Percentiles rank a stretch among this genome's conserved stretches.
phyloP scores from a whole-genome alignment of 2,113 vertebrate species.

The Neopipo cinnamomea region DNA sequence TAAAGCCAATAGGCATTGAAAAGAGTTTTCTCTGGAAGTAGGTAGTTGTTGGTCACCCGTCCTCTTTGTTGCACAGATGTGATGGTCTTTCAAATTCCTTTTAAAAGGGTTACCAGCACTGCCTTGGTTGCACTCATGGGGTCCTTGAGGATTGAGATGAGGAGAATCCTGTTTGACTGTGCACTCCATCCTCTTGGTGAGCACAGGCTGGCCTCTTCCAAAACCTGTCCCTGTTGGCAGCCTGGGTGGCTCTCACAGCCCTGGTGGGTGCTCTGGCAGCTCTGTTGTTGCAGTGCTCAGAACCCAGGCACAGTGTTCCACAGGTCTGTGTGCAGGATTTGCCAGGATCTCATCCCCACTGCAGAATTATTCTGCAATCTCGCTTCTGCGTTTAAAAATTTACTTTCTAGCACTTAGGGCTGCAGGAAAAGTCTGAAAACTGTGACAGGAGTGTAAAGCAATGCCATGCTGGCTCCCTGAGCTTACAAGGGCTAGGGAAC shows the following conservation, averaged over 20 bases:
- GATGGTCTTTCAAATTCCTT: not conserved
- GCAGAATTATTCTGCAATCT: not conserved
- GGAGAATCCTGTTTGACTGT: not conserved
- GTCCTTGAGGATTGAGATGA: not conserved
- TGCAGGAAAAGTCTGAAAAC: not conserved
- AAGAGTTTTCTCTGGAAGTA: not conserved
- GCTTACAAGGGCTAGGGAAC: not conserved
- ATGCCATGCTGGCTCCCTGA: not conserved
- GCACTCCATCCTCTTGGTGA: not conserved
- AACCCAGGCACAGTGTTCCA: rapidly evolving
- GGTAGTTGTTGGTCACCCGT: not conserved
- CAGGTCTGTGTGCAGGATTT: rapidly evolving
- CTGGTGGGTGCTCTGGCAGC: not conserved
- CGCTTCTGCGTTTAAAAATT: not conserved
- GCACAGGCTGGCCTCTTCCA: not conserved
- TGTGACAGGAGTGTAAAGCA: not conserved
- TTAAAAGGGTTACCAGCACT: not conserved
- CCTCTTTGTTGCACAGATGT: not conserved
- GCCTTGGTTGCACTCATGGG: not conserved
- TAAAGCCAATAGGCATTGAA: not conserved
- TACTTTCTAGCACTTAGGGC: not conserved
- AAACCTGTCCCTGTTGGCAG: not conserved
- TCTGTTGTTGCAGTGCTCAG: not conserved
- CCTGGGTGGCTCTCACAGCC: not conserved
- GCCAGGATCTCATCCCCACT: rapidly evolving